phyloP scores from a whole-genome alignment of 2,797 vertebrate genomes.

The Acanthiza pusilla region DNA sequence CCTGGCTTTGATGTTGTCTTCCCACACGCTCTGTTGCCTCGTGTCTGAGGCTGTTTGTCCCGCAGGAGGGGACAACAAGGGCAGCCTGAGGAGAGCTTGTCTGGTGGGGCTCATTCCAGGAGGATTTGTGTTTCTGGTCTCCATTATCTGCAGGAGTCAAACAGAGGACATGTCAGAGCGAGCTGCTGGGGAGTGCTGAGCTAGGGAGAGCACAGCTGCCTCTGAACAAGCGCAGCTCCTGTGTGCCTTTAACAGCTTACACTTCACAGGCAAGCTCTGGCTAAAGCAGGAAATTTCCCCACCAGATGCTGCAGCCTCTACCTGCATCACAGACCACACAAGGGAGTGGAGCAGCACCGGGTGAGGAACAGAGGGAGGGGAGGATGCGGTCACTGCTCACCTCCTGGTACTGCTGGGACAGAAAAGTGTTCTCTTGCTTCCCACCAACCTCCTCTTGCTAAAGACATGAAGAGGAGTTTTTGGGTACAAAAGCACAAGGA shows the following conservation, averaged over 20 bases:
- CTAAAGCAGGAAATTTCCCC: neutral
- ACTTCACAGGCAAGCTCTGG: slow-evolving; percentile 4
- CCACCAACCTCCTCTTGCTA: neutral
- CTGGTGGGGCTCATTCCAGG: neutral
- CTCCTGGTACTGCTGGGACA: neutral
- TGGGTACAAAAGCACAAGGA: accelerated
- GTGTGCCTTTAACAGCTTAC: neutral
- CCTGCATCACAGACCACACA: neutral
- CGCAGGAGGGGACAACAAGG: neutral
- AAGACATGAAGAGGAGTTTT: neutral
- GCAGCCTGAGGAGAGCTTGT: slow-evolving; percentile 34
- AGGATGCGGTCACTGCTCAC: neutral
- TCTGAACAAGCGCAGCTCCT: neutral
- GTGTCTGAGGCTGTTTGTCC: slow-evolving; percentile 1
- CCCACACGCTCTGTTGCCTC: neutral
- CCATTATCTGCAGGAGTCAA: slow-evolving; percentile 54
- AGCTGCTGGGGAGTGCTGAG: slow-evolving; percentile 33
- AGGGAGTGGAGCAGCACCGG: accelerated
- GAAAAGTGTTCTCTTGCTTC: neutral
- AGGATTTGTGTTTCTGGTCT: slow-evolving; percentile 8
- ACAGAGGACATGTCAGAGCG: slow-evolving; percentile 19
- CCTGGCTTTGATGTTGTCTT: slow-evolving; percentile 37
- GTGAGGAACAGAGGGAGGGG: neutral
- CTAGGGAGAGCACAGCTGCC: neutral
- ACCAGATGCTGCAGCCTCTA: neutral